Conservation (phyloP, 1,140 invertebrate species). For the Drosophila lacteicornis region DNA sequence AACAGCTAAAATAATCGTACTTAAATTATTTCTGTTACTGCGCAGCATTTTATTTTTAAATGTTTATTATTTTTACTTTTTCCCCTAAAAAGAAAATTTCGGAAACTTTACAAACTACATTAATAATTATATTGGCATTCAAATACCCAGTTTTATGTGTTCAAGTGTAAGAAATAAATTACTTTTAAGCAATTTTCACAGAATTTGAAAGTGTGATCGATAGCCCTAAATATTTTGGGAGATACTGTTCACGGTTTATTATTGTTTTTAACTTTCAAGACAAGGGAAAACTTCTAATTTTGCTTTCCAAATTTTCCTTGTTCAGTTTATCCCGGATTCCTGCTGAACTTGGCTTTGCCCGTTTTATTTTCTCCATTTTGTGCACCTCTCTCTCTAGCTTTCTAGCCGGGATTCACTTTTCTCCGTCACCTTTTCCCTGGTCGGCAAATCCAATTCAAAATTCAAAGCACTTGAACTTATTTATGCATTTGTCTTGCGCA, state of each 20-base stretch:
- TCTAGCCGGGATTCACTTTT: not conserved
- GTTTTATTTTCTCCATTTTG: not conserved
- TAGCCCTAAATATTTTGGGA: no score
- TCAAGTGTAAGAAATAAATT: not conserved
- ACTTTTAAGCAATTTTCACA: not conserved
- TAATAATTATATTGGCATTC: not conserved
- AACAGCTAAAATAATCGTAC: not conserved
- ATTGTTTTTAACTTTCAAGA: no score
- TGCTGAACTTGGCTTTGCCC: not conserved
- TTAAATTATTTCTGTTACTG: not conserved
- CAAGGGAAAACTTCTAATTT: no score
- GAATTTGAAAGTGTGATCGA: no score
- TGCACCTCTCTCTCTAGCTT: not conserved
- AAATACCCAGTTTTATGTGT: no score
- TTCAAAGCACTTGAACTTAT: constrained; percentile 77
- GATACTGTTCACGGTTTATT: no score
- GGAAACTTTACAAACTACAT: not conserved
- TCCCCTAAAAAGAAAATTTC: not conserved
- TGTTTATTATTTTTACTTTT: not conserved
- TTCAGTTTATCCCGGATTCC: constrained; percentile 1
- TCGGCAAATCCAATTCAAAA: constrained; percentile 67
- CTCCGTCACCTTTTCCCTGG: constrained; percentile 13
- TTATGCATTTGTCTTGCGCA: constrained; percentile 79
- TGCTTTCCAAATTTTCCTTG: not conserved
- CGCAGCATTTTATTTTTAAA: not conserved